phyloP scores from a whole-genome alignment of 2,888 invertebrate genomes.

The Drosophila multiciliata region DNA sequence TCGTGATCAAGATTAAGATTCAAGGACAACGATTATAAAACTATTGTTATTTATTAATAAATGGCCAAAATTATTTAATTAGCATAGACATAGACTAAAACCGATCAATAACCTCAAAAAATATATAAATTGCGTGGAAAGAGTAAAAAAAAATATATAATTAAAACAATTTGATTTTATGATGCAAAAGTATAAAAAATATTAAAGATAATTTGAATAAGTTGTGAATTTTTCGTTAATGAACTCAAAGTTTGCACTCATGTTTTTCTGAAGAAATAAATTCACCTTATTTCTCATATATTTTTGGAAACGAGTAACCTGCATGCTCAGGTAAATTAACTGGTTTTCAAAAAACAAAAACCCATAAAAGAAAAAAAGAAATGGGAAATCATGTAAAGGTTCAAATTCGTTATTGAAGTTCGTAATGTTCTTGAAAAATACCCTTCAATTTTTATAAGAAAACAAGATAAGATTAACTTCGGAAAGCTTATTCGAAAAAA shows the following conservation, averaged over 20 bases:
- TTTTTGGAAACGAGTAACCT: background rate
- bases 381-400: slow-evolving; percentile 9
- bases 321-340: background rate
- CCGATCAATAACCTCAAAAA: background rate
- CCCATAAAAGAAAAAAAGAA: background rate
- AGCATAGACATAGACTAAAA: slow-evolving; percentile 9
- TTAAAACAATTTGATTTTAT: background rate
- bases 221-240: background rate
- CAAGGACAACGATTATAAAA: slow-evolving; percentile 46
- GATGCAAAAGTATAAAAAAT: background rate
- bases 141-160: background rate
- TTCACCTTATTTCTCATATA: slow-evolving; percentile 13
- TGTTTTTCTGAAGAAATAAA: background rate
- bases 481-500: background rate
- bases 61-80: slow-evolving; percentile 31
- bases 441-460: background rate
- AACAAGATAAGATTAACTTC: slow-evolving; percentile 23
- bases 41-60: slow-evolving; percentile 29
- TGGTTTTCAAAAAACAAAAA: slow-evolving; percentile 11
- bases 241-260: too few species aligned
- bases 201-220: background rate
- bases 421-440: background rate
- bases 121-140: background rate
- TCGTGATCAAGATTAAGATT: slow-evolving; percentile 39
- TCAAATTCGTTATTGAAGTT: background rate